Percentiles rank a stretch among this genome's conserved stretches.
Conservation (phyloP, 2,888 invertebrate genomes). For the Drepanosiphum platanoidis region DNA sequence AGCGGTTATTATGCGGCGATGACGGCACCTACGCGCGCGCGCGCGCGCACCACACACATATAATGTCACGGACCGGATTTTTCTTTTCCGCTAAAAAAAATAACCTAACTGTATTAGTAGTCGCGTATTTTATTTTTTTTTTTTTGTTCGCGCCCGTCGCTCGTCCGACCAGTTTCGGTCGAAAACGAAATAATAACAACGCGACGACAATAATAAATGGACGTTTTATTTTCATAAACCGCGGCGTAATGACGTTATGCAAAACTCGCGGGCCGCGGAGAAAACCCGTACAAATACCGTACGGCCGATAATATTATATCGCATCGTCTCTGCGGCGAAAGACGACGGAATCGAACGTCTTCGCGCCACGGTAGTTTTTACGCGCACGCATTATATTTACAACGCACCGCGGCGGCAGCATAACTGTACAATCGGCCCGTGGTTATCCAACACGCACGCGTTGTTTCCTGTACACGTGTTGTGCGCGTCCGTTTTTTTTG, state of each 20-base stretch:
- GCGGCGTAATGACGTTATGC: slow-evolving; percentile 39
- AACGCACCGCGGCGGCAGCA: too few species aligned
- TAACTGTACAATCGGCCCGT: neutral
- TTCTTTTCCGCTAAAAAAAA: slow-evolving; percentile 36
- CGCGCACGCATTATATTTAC: neutral
- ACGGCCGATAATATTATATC: neutral
- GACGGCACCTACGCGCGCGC: neutral
- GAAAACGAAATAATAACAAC: slow-evolving; percentile 20
- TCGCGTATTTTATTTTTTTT: neutral
- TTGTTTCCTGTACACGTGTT: neutral
- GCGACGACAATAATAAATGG: neutral
- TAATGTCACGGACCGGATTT: slow-evolving; percentile 52
- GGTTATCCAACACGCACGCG: neutral
- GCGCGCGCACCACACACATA: too few species aligned
- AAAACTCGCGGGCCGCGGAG: slow-evolving; percentile 7
- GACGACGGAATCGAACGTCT: neutral
- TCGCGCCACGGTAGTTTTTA: neutral
- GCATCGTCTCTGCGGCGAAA: neutral
- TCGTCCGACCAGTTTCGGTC: slow-evolving; percentile 19
- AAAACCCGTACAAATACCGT: neutral
- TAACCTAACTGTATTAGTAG: slow-evolving; percentile 32
- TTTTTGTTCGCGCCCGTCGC: neutral
- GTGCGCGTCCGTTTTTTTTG: neutral
- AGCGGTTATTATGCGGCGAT: neutral
- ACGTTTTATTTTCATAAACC: neutral